A percentile compares a stretch with the other conserved stretches of the same genome.
phyloP scores from a whole-genome alignment of 2,113 vertebrate species.

The Paracanthobrama guichenoti region DNA sequence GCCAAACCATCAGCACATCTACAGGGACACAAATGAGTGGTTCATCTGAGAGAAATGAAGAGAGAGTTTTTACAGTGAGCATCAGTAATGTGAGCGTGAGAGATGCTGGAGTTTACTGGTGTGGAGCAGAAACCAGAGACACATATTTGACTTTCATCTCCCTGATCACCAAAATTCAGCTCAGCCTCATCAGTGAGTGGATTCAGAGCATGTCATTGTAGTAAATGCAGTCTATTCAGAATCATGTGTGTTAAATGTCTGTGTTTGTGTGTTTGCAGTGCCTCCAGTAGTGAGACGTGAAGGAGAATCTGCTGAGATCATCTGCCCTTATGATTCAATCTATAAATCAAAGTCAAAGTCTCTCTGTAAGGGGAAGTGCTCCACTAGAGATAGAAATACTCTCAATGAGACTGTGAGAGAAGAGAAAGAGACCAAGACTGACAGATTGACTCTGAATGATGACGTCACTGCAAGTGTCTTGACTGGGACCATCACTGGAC shows the following conservation, averaged over 20 bases:
- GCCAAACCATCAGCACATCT: background rate
- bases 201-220: background rate
- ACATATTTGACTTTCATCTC: background rate
- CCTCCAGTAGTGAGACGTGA: background rate
- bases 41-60: conserved; percentile 18
- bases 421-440: background rate
- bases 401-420: background rate
- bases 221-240: background rate
- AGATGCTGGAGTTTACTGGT: conserved; percentile 55
- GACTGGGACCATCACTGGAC: conserved; percentile 34
- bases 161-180: conserved; percentile 44
- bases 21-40: background rate
- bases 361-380: conserved; percentile 27
- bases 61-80: conserved; percentile 49
- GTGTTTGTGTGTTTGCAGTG: background rate
- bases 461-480: conserved; percentile 13
- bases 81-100: conserved; percentile 27
- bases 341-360: conserved; percentile 2
- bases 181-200: conserved; percentile 51
- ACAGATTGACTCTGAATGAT: conserved; percentile 20
- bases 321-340: conserved; percentile 35
- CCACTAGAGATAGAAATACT: background rate
- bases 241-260: no score
- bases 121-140: conserved; percentile 32
- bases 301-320: conserved; percentile 32